phyloP scores from a whole-genome alignment of 2,113 vertebrate species.

The Callionymus lyra region DNA sequence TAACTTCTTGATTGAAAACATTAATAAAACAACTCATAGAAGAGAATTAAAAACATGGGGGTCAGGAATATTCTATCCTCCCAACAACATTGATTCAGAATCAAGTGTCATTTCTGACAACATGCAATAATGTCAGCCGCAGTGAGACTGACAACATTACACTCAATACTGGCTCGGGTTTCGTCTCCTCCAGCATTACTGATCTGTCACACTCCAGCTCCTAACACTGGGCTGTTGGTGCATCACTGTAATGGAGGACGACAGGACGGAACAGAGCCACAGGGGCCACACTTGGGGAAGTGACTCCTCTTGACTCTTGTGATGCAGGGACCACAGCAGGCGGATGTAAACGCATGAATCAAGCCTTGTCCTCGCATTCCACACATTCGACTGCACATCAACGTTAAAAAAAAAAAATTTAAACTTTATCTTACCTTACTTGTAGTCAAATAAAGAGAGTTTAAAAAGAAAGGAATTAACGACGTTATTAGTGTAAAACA shows the following conservation, averaged over 20 bases:
- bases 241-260: constrained; percentile 36
- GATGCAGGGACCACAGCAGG: constrained; percentile 32
- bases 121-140: constrained; percentile 43
- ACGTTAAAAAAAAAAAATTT: too few relatives aligned
- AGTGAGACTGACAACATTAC: constrained; percentile 37
- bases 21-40: too few relatives aligned
- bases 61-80: constrained; percentile 5
- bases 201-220: constrained; percentile 14
- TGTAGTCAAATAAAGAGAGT: too few relatives aligned
- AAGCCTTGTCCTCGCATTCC: too few relatives aligned
- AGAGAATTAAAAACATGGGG: too few relatives aligned
- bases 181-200: constrained; percentile 31
- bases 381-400: too few relatives aligned
- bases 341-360: constrained; percentile 7
- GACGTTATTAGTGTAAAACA: too few relatives aligned
- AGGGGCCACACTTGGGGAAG: constrained; percentile 17
- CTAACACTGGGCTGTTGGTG: constrained; percentile 17
- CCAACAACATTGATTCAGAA: constrained; percentile 34
- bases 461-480: too few relatives aligned
- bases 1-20: too few relatives aligned
- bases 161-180: constrained; percentile 40
- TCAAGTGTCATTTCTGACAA: constrained; percentile 44
- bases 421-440: too few relatives aligned
- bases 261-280: constrained; percentile 15
- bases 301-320: too few relatives aligned